A percentile compares a stretch with the other conserved stretches of the same genome.
phyloP scores from a whole-genome alignment of 2,113 vertebrate species.

The Bettongia penicillata region DNA sequence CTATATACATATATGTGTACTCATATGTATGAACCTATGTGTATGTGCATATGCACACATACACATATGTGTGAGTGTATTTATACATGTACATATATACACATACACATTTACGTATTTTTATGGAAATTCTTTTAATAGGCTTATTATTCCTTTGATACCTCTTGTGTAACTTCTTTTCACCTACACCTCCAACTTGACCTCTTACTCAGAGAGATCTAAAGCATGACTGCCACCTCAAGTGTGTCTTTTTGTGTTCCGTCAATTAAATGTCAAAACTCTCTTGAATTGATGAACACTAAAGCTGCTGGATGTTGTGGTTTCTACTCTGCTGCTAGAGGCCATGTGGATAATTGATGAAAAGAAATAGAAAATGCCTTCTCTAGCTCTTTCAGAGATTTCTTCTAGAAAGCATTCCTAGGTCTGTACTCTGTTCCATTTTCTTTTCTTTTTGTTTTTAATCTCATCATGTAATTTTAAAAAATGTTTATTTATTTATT shows the following conservation, averaged over 20 bases:
- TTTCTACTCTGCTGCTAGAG: neutral
- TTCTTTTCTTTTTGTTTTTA: too few species aligned
- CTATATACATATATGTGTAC: neutral
- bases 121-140: neutral
- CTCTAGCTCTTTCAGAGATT: neutral
- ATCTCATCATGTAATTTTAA: too few species aligned
- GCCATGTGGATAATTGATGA: neutral
- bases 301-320: neutral
- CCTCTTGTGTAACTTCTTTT: neutral
- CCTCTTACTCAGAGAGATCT: neutral
- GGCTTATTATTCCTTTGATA: neutral
- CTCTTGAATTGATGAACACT: neutral
- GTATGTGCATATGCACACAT: conserved; percentile 12
- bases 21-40: neutral
- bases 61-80: too few species aligned
- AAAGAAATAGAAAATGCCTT: neutral
- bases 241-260: neutral
- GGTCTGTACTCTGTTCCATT: neutral
- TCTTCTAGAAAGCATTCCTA: neutral
- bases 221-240: neutral
- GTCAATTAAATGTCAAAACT: neutral
- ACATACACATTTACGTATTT: conserved; percentile 1
- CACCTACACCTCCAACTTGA: neutral
- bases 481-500: too few species aligned
- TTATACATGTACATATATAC: neutral